These are phyloP conservation scores for Flexamia atlantica DNA, from an alignment of 2,888 invertebrate genomes.

Conservation along the genomic window DNA sequence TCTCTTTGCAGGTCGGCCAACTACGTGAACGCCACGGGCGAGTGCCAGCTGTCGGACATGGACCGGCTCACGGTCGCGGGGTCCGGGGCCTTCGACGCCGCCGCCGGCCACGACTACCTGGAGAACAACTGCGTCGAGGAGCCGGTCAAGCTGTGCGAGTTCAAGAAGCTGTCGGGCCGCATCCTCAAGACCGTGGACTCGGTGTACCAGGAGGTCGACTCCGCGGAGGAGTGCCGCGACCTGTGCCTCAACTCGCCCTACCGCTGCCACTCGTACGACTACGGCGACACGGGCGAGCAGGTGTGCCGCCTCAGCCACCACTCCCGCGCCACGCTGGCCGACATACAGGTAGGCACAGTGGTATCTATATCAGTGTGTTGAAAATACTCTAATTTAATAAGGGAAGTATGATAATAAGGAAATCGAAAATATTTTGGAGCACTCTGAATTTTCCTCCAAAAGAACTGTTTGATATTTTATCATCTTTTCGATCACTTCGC, in stretches of 20 bases:
- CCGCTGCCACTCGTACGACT: conserved; percentile 96
- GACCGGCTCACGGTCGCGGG: conserved; percentile 93
- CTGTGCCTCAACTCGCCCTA: conserved; percentile 93
- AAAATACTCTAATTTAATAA: too few species aligned
- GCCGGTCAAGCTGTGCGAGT: conserved; percentile 96
- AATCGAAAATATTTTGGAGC: too few species aligned
- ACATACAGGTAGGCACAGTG: conserved; percentile 87
- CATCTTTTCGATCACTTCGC: too few species aligned
- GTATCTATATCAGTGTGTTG: too few species aligned
- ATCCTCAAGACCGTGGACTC: conserved; percentile 96
- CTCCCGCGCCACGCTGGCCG: conserved; percentile 91
- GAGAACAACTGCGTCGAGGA: conserved; percentile 97
- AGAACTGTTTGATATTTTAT: too few species aligned
- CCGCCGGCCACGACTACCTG: conserved; percentile 86
- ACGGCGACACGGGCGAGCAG: conserved; percentile 95
- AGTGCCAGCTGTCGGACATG: conserved; percentile 94
- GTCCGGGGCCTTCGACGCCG: conserved; percentile 85
- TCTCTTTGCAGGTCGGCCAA: conserved; percentile 87
- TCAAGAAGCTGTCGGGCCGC: conserved; percentile 91
- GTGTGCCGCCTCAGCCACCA: conserved; percentile 96
- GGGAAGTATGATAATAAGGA: too few species aligned
- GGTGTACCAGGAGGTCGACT: conserved; percentile 94
- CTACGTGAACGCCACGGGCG: conserved; percentile 90
- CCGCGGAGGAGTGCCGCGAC: conserved; percentile 92
- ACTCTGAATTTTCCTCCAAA: too few species aligned